Base-by-base conservation (phyloP, 2,888 invertebrate genomes). In the Andrena haemorrhoa region DNA sequence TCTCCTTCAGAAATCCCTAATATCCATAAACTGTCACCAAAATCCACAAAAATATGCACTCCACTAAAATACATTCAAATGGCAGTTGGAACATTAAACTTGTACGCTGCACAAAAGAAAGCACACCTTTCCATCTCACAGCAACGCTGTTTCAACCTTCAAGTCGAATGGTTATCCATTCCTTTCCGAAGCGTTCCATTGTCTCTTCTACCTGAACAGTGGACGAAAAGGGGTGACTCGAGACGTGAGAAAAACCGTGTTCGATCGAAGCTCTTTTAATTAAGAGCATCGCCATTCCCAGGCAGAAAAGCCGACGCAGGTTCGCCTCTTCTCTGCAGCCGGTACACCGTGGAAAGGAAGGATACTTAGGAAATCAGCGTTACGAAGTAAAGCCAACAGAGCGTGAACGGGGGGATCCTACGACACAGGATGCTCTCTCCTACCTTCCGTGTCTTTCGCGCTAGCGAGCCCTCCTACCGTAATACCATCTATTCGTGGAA, bases 301-400 rank as follows among this genome's bases (percentile, higher is more conserved):
- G 74, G 41, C 73, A 69, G 20, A 66, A 61, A 61, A 71, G 56
- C 41, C 31, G 68, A 58, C 41, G 51, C 12, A 53, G 58, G 49
- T 35, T 49, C 35, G 53, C 51, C 47, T 74, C 49, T 35, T 61
- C 29, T 51, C 58, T 41, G 71, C 68, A 68, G 31, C 61, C 35
- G 12, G 80, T 65, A 82, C 68, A 88, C 75, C 88, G 79, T 89
- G 85, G 79, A 82, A 79, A 79, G 75, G 81, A 89, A 89, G 88
- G 85, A 90, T 90, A 87, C 90, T 91, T 90, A 91, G 90, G 90
- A 91, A 92, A 92, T 91, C 92, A 91, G 88, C 90, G 90, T 91
- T 90, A 92, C 91, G 90, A 86, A 90, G 91, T 91, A 87, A 91
- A 92, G 75, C 83, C 91, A 89, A 73, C 90, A 80, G 89, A 92